Base-by-base conservation (phyloP, 2,113 vertebrate genomes). In the Australoheros scitulus region DNA sequence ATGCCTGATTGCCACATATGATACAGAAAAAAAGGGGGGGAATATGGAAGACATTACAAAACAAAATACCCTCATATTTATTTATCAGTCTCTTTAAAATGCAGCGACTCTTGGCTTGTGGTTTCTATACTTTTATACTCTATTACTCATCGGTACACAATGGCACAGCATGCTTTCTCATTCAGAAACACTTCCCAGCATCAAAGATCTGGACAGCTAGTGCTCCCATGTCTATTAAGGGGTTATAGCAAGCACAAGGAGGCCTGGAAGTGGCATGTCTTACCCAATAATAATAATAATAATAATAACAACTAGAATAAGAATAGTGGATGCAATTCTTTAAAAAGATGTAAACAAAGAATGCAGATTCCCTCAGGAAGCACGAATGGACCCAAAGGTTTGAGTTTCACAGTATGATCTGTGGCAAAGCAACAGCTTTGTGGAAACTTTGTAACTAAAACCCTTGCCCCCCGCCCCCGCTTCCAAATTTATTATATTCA, bases 311-410 rank as follows among this genome's bases (percentile, higher is more conserved):
- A 70, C 24, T 26, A 29, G 24, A 70, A 50, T 70, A 70, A 29
- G 24, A 50, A 70, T 50, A 43, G 36, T 47, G 38, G 64, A 26
- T 32, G 32, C 43, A 70, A 61, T 76, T 47, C 79, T 76, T 81
- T 36, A 20, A 72, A 84, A 76, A 83, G 74, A 89, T 88, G 87
- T 91, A 88, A 93, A 93, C 87, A 91, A 80, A 85, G 82, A 86
- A 82, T 76, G 79, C 34, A 43, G 76, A 82, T 90, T 77, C 77
- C 74, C 58, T 75, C 79, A 85, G 92, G 87, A 94, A 93, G 91
- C 91, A 87, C 82, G 15, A 61, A 26, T 72, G 68, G 81, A 90
- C 84, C 82, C 78, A 77, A 59, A 86, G 17, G 52, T 52, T 72
- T 58, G 77, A 82, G 70, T 80, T 87, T 84, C 36, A 78, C 65